Conservation (phyloP, 2,113 vertebrate species). For the Cololabis saira region DNA sequence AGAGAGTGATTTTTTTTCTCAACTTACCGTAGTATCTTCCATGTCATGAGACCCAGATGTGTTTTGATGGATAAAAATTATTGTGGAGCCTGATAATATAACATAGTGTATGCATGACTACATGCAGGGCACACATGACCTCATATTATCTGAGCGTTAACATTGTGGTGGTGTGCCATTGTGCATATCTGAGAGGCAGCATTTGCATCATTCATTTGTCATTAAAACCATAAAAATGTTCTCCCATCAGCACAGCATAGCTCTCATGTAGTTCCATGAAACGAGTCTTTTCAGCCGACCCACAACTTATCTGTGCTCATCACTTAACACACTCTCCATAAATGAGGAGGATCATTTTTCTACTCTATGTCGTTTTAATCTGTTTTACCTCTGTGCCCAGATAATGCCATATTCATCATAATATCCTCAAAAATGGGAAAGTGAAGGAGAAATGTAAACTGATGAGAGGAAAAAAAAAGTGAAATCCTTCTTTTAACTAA, state of each 20-base stretch:
- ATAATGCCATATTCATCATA: conserved; percentile 71
- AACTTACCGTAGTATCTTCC: not conserved
- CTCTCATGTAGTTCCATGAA: not conserved
- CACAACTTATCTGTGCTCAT: conserved; percentile 47
- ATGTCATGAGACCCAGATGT: not conserved
- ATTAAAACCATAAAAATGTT: conserved; percentile 68
- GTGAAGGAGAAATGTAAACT: not conserved
- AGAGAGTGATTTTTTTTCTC: too few species aligned
- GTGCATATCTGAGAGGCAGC: conserved; percentile 29
- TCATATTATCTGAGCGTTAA: conserved; percentile 24
- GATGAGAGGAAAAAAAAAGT: conserved; percentile 16
- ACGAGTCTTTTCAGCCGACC: conserved; percentile 31
- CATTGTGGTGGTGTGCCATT: not conserved
- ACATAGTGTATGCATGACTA: not conserved
- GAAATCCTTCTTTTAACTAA: conserved; percentile 71
- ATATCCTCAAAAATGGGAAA: conserved; percentile 54
- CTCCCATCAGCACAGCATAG: not conserved
- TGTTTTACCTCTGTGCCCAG: conserved; percentile 66
- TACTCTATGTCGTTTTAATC: conserved; percentile 70
- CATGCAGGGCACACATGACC: conserved; percentile 17
- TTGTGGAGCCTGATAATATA: too few species aligned
- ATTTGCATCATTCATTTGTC: conserved; percentile 50
- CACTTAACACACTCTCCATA: conserved; percentile 41
- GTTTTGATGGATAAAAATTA: conserved; percentile 1
- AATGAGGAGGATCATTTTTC: conserved; percentile 58